Base-by-base conservation (phyloP, 2,888 invertebrate genomes). In the Drosophila kokeensis region DNA sequence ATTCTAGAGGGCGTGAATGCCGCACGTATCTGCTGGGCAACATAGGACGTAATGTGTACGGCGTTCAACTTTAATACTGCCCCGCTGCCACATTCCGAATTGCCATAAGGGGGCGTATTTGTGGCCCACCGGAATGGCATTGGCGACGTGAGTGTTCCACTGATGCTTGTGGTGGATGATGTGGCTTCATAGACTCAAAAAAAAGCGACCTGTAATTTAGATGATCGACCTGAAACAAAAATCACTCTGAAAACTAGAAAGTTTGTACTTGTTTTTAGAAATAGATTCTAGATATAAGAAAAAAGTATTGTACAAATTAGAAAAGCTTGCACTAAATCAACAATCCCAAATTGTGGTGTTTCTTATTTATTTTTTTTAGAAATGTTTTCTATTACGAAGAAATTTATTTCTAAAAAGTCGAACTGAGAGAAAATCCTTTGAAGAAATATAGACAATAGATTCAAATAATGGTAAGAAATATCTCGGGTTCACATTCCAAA, bases 11-110 rank as follows among this genome's bases (percentile, higher is more conserved):
- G 63, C 61, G 68, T 73, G 55, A 40, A 55, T 58, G 61, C 62
- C 21, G 80, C 89, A 89, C 89, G 89, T 85, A 82, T 52, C 70
- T 18, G 15, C 29, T 63, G 60, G 73, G 69, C 66, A 64, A 65
- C 74, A 67, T 57, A 58, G 69, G 49, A 61, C 52, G 73, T 86
- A 88, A 83, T 86, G 79, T 80, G 77, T 74, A 71, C 81, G 73
- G 50, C 50, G 82, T 75, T 73, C 77, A 70, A 82, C 74, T 75
- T 38, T 27, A 55, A 27, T 40, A 64, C 68, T 53, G 66, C 52
- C 60, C 10, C 42, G 27, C 13, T 48, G 32, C 27, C 36, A 5
- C 67, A 7, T 21, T 30, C 68, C 18, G 81, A 87, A 87, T 82
- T 76, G 81, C 68, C 67, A 74, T 55, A 74, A 24, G 55, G 30